A percentile compares a stretch with the other conserved stretches of the same genome.
Evolutionary conservation across 2,797 vertebrate genomes (phyloP).

Genomic region (Poecilia wingei): DNA sequence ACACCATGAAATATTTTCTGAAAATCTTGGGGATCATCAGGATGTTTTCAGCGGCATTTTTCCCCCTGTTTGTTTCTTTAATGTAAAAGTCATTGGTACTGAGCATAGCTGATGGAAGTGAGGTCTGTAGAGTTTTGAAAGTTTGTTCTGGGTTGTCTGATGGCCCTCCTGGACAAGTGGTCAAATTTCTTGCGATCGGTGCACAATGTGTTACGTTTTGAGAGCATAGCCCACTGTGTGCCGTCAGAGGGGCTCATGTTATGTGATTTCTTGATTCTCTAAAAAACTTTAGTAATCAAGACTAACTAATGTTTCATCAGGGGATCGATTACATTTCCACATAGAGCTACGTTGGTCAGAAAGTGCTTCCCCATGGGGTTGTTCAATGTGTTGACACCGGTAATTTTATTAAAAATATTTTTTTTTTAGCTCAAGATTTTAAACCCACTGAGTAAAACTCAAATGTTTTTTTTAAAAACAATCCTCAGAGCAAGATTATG

Average conservation of each 20-base stretch:
- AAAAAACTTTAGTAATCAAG: neutral
- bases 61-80: neutral
- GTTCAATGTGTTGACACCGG: neutral
- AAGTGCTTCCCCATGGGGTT: neutral
- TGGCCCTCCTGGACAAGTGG: neutral
- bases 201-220: neutral
- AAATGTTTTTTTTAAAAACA: neutral
- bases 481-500: neutral
- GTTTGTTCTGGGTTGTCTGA: neutral
- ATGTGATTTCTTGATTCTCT: neutral
- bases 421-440: neutral
- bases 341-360: neutral
- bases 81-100: neutral
- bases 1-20: neutral
- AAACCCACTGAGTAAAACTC: neutral
- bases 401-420: neutral
- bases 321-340: neutral
- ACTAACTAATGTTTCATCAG: neutral
- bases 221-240: neutral
- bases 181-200: neutral
- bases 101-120: neutral
- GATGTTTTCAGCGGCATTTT: neutral
- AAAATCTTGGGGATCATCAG: neutral
- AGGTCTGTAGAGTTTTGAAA: neutral
- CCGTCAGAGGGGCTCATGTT: neutral